These are phyloP conservation scores for Poeciliopsis paucimaculata DNA, from an alignment of 2,797 vertebrate species.

Conservation along the genomic window DNA sequence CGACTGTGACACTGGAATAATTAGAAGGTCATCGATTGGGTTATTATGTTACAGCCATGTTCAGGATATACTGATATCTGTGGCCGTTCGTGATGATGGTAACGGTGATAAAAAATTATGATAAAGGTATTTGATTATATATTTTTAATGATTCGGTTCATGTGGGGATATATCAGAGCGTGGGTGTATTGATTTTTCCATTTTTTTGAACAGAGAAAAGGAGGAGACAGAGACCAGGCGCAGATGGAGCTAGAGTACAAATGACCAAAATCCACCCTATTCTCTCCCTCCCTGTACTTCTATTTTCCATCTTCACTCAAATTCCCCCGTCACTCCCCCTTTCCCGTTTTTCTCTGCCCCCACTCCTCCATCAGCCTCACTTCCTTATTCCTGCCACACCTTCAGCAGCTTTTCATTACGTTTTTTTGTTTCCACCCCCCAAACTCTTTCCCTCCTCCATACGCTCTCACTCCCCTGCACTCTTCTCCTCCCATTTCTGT, in stretches of 20 bases:
- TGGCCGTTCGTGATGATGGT: constrained; percentile 40
- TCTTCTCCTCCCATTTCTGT: constrained; percentile 74
- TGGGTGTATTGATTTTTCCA: constrained; percentile 76
- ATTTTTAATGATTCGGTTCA: constrained; percentile 76
- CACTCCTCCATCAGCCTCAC: constrained; percentile 61
- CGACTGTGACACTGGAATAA: constrained; percentile 67
- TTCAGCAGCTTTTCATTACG: constrained; percentile 63
- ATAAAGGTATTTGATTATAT: constrained; percentile 64
- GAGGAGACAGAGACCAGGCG: constrained; percentile 70
- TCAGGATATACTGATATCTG: constrained; percentile 42
- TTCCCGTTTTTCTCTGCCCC: constrained; percentile 34
- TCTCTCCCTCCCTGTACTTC: constrained; percentile 51
- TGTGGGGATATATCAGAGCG: constrained; percentile 69
- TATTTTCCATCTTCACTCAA: constrained; percentile 45
- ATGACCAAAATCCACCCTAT: constrained; percentile 59
- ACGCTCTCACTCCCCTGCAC: background rate
- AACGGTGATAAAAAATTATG: constrained; percentile 64
- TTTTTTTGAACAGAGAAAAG: constrained; percentile 71
- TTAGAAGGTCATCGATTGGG: constrained; percentile 72
- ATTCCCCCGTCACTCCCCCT: constrained; percentile 26
- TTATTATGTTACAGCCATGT: constrained; percentile 62
- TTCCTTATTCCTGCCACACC: constrained; percentile 71
- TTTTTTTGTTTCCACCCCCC: constrained; percentile 19
- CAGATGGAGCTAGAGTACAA: constrained; percentile 72
- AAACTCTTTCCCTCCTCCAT: constrained; percentile 44